These are phyloP conservation scores for Hydrotaea cyrtoneurina DNA, from an alignment of 2,888 invertebrate species.

Conservation along the genomic window DNA sequence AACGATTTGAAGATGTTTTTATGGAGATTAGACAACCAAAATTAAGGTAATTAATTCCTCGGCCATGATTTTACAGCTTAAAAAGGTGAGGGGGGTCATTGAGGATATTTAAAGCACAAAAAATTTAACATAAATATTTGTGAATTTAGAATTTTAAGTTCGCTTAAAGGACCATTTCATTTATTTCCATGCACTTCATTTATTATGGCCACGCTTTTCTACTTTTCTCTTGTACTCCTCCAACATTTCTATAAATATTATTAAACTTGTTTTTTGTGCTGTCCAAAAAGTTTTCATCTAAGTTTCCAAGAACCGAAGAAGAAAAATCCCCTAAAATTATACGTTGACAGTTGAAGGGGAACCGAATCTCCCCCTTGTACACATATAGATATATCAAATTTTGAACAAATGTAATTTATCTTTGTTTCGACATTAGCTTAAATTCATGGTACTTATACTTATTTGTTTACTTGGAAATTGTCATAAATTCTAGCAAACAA, in stretches of 20 bases:
- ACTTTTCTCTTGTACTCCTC: neutral
- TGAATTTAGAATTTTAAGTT: no score
- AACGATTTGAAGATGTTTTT: conserved; percentile 22
- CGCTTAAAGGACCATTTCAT: no score
- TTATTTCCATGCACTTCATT: neutral
- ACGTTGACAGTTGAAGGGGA: conserved; percentile 5
- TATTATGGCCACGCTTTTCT: neutral
- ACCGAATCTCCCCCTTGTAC: no score
- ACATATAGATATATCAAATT: conserved; percentile 36
- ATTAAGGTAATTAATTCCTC: conserved; percentile 54
- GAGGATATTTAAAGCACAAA: no score
- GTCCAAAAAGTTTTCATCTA: neutral
- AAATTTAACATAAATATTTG: no score
- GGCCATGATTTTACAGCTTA: neutral
- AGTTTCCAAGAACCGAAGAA: neutral
- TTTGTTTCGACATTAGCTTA: conserved; percentile 20
- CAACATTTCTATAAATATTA: neutral
- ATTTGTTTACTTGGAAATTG: neutral
- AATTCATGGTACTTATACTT: neutral
- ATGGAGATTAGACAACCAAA: conserved; percentile 45
- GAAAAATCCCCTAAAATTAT: conserved; percentile 20
- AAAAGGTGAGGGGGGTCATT: neutral
- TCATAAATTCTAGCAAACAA: conserved; percentile 10
- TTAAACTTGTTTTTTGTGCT: neutral
- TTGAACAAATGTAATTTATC: conserved; percentile 30